phyloP scores from a whole-genome alignment of 2,797 vertebrate genomes.

The Cyclura pinguis region DNA sequence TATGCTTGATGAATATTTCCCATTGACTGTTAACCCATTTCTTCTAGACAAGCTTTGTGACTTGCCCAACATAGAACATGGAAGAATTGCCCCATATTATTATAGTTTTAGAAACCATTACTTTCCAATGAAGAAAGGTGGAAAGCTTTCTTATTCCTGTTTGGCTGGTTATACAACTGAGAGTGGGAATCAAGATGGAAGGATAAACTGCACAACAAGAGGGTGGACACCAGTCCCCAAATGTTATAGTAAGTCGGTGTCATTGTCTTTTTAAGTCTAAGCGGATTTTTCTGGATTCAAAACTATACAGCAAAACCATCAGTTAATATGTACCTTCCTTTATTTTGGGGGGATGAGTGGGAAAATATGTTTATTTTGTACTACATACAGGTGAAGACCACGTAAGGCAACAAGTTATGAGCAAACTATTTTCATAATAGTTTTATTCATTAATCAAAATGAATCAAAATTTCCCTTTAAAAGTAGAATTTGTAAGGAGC shows the following conservation, averaged over 20 bases:
- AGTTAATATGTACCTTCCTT: neutral
- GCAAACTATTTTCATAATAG: too few species aligned
- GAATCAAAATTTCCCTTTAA: too few species aligned
- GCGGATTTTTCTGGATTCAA: neutral
- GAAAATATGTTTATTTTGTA: neutral
- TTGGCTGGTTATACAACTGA: slow-evolving; percentile 75
- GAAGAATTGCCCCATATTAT: slow-evolving; percentile 76
- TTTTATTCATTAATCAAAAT: too few species aligned
- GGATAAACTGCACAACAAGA: slow-evolving; percentile 68
- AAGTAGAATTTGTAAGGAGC: too few species aligned
- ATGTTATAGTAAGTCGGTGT: slow-evolving; percentile 78
- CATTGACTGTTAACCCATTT: slow-evolving; percentile 14
- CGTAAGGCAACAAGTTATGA: neutral
- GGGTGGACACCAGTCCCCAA: slow-evolving; percentile 77
- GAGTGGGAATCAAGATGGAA: slow-evolving; percentile 70
- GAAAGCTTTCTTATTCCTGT: slow-evolving; percentile 74
- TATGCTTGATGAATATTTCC: neutral
- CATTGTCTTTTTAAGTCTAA: neutral
- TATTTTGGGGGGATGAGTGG: neutral
- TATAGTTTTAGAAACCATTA: slow-evolving; percentile 78
- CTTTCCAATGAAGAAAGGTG: slow-evolving; percentile 74
- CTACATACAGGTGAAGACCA: neutral
- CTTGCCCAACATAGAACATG: slow-evolving; percentile 77
- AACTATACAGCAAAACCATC: neutral
- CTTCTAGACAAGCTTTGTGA: slow-evolving; percentile 76